Conservation (phyloP, 1,140 invertebrate genomes). For the Pomacea maculata region DNA sequence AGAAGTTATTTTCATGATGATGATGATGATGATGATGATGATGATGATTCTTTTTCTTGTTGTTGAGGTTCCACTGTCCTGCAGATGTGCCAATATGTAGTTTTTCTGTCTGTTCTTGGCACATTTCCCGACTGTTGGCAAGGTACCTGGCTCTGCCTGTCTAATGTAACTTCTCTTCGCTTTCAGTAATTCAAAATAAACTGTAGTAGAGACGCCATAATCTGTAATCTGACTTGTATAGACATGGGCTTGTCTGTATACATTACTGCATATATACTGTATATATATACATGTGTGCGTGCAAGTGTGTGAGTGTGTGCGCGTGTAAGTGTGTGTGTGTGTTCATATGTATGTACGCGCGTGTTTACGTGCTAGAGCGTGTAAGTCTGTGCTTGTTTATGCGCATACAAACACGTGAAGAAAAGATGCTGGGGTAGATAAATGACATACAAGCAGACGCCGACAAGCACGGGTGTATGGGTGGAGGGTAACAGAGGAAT, state of each 20-base stretch:
- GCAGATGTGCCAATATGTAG: no score
- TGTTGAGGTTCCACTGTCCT: no score
- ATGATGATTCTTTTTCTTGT: no score
- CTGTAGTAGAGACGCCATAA: no score
- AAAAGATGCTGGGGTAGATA: not conserved
- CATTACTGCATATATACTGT: not conserved
- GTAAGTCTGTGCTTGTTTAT: constrained; percentile 2
- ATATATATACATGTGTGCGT: not conserved
- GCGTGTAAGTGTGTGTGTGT: constrained; percentile 7
- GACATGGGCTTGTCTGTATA: no score
- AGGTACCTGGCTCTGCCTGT: no score
- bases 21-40: no score
- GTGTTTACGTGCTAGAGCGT: not conserved
- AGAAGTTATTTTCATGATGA: no score
- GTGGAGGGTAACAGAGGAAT: not conserved
- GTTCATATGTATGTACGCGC: not conserved
- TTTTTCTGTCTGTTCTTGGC: no score
- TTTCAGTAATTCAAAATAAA: not conserved
- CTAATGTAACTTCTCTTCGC: no score
- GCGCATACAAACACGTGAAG: not conserved
- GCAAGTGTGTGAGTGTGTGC: constrained; percentile 4
- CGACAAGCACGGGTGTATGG: not conserved
- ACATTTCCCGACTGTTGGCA: no score
- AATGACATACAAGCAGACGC: not conserved
- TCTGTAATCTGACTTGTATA: no score